Conservation (phyloP, 2,113 vertebrate genomes). For the Dendropsophus ebraccatus region DNA sequence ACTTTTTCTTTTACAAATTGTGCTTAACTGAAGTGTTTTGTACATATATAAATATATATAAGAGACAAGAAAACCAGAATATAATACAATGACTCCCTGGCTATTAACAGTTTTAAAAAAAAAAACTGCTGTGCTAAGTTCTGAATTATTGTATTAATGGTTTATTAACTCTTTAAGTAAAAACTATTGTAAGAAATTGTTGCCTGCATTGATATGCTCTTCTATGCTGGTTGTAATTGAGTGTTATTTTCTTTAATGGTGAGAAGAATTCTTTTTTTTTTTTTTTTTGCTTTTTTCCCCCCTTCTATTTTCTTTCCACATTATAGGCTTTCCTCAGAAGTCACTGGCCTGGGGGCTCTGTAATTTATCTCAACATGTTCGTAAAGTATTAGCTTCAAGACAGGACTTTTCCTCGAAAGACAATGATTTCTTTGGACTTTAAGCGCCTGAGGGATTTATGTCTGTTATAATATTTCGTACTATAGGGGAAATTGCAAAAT, state of each 20-base stretch:
- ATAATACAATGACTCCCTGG: conserved; percentile 64
- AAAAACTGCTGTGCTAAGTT: conserved; percentile 66
- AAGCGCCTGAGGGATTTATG: conserved; percentile 74
- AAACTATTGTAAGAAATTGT: conserved; percentile 62
- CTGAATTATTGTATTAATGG: conserved; percentile 65
- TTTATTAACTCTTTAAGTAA: conserved; percentile 62
- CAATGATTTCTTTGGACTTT: conserved; percentile 82
- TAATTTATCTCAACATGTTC: conserved; percentile 78
- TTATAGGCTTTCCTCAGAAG: conserved; percentile 86
- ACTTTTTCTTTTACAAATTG: conserved; percentile 67
- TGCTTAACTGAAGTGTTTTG: conserved; percentile 60
- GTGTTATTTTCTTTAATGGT: conserved; percentile 70
- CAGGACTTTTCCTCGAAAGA: conserved; percentile 83
- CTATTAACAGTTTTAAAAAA: conserved; percentile 65
- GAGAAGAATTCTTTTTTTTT: conserved; percentile 67
- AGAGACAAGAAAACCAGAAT: conserved; percentile 59
- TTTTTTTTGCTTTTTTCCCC: conserved; percentile 35
- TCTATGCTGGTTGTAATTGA: conserved; percentile 70
- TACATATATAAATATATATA: conserved; percentile 45
- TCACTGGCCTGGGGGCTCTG: conserved; percentile 83
- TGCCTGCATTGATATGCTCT: conserved; percentile 74
- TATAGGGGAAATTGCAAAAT: conserved; percentile 68
- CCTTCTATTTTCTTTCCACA: conserved; percentile 73
- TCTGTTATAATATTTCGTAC: conserved; percentile 72
- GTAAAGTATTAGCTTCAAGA: conserved; percentile 76